A percentile compares a stretch with the other conserved stretches of the same genome.
These are phyloP conservation scores for Euzophera pinguis DNA, from an alignment of 2,888 invertebrate genomes.

Conservation along the genomic window DNA sequence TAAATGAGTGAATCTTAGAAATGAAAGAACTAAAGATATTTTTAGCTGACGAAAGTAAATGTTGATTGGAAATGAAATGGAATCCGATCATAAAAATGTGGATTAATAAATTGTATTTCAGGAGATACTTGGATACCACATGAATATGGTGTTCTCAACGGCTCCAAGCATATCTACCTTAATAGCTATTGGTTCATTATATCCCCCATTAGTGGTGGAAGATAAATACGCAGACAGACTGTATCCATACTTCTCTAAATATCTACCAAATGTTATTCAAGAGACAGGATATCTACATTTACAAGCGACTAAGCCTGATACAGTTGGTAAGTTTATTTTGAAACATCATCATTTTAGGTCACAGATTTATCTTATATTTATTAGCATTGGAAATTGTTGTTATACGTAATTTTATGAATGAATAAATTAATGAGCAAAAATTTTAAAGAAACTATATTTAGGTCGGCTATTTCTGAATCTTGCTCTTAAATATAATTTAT, in stretches of 20 bases:
- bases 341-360: background rate
- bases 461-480: too few relatives aligned
- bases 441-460: too few relatives aligned
- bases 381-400: too few relatives aligned
- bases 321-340: constrained; percentile 50
- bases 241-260: constrained; percentile 39
- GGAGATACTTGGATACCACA: constrained; percentile 74
- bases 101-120: constrained; percentile 31
- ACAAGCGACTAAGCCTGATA: constrained; percentile 94
- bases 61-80: too few relatives aligned
- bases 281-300: constrained; percentile 80
- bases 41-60: too few relatives aligned
- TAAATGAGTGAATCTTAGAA: too few relatives aligned
- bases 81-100: too few relatives aligned
- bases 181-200: constrained; percentile 68
- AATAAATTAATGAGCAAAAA: too few relatives aligned
- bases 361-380: too few relatives aligned
- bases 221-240: constrained; percentile 38
- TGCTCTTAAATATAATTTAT: background rate
- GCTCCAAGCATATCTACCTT: constrained; percentile 39
- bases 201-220: constrained; percentile 79
- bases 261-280: constrained; percentile 32
- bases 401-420: too few relatives aligned
- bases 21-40: too few relatives aligned
- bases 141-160: constrained; percentile 79